phyloP scores from a whole-genome alignment of 92 coral and sea anemone species.

The Muricea muricata region DNA sequence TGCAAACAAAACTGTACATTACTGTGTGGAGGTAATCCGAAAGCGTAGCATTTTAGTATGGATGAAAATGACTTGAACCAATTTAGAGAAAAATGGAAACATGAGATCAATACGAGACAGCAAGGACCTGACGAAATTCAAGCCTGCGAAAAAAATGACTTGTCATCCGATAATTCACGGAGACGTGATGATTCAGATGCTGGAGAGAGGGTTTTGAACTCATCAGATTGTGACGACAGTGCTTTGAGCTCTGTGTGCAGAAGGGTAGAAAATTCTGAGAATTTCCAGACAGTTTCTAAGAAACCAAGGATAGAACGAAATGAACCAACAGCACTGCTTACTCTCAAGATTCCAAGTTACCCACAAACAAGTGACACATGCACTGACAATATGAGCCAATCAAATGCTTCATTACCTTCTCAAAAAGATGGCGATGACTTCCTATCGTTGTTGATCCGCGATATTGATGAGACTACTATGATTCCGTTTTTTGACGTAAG shows the following conservation, averaged over 20 bases:
- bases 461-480: slow-evolving; percentile 84
- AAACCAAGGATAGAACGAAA: not conserved
- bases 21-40: no score
- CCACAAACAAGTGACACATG: not conserved
- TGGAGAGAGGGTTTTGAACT: not conserved
- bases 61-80: slow-evolving; percentile 63
- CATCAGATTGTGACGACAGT: not conserved
- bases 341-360: slow-evolving; percentile 25
- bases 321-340: not conserved
- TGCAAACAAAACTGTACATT: no score
- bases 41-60: not conserved
- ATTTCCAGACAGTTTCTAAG: slow-evolving; percentile 15
- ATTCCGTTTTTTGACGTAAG: slow-evolving; percentile 90
- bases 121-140: not conserved
- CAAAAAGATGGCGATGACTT: slow-evolving; percentile 45
- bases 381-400: not conserved
- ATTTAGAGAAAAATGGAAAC: slow-evolving; percentile 79
- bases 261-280: not conserved
- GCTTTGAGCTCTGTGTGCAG: not conserved
- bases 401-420: not conserved
- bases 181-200: not conserved
- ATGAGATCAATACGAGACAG: slow-evolving; percentile 55
- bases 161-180: not conserved
- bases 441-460: slow-evolving; percentile 84
- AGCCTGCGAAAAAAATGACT: not conserved